Evolutionary conservation across 2,113 vertebrate species (phyloP).

Genomic region (Gasterosteus aculeatus): DNA sequence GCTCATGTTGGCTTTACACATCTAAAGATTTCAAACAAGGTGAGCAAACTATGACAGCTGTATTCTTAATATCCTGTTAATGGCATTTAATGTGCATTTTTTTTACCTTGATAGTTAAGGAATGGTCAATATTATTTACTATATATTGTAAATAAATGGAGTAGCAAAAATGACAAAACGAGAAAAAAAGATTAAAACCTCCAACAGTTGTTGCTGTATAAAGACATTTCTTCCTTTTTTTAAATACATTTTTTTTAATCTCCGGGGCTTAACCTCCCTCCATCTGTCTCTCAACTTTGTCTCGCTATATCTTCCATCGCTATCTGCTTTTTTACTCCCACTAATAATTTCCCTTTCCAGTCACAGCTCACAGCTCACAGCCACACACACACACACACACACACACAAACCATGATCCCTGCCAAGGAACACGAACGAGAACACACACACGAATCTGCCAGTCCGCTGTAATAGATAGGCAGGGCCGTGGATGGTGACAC

Average conservation of each 20-base stretch:
- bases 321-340: constrained; percentile 45
- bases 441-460: constrained; percentile 26
- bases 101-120: neutral
- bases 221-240: neutral
- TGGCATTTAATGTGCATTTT: neutral
- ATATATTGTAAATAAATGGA: neutral
- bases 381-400: constrained; percentile 58
- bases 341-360: constrained; percentile 49
- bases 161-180: neutral
- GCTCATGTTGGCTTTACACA: neutral
- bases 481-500: constrained; percentile 65
- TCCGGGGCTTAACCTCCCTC: constrained; percentile 9
- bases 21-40: neutral
- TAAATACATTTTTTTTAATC: constrained; percentile 18
- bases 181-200: neutral
- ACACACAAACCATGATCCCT: constrained; percentile 43
- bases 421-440: constrained; percentile 27
- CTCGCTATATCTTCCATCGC: constrained; percentile 27
- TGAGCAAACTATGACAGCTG: neutral
- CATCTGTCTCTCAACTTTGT: constrained; percentile 48
- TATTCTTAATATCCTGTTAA: neutral
- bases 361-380: constrained; percentile 34
- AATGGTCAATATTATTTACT: neutral
- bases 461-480: constrained; percentile 62
- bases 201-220: constrained; percentile 7